Evolutionary conservation across 2,113 vertebrate genomes (phyloP).

Genomic region (Papio anubis): DNA sequence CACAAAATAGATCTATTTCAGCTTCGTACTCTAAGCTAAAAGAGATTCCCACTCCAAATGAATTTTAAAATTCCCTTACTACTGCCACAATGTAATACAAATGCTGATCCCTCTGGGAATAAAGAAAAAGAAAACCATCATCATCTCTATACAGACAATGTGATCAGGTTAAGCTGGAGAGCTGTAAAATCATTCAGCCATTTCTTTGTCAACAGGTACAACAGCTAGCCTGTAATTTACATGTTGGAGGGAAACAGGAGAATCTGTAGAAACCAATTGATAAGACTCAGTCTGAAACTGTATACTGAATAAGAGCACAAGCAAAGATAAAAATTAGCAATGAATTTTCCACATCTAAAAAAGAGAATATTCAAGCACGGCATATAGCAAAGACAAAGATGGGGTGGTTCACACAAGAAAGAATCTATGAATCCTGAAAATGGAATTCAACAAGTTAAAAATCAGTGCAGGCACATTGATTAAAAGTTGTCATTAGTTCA

Average conservation of each 20-base stretch:
- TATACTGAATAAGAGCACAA: neutral
- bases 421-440: neutral
- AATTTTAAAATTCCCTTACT: neutral
- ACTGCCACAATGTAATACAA: neutral
- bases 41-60: conserved; percentile 5
- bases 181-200: neutral
- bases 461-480: neutral
- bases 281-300: neutral
- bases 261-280: neutral
- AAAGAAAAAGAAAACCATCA: neutral
- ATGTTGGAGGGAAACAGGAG: neutral
- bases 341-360: conserved; percentile 10
- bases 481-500: neutral
- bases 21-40: neutral
- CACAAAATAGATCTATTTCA: neutral
- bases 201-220: neutral
- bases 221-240: neutral
- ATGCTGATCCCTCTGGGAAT: neutral
- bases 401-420: neutral
- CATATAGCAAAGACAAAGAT: conserved; percentile 4
- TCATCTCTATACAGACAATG: neutral
- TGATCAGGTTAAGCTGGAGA: neutral
- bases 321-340: conserved; percentile 24
- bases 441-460: neutral
- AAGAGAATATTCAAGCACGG: neutral